These are phyloP conservation scores for Rhea americana DNA, from an alignment of 2,113 vertebrate genomes.

Conservation along the genomic window DNA sequence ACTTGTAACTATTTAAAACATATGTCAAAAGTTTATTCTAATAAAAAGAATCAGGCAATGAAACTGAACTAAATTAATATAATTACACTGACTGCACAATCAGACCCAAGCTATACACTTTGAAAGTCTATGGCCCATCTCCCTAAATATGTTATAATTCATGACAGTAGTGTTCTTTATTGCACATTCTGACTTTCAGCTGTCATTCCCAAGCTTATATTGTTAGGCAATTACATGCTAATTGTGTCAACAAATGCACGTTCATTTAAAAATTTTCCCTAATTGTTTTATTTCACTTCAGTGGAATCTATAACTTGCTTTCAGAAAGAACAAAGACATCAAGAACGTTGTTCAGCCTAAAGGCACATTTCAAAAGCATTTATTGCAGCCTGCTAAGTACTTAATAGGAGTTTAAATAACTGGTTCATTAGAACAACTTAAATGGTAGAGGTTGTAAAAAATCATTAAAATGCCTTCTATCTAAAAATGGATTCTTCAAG, in stretches of 20 bases:
- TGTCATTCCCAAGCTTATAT: background rate
- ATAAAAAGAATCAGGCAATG: background rate
- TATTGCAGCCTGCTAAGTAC: background rate
- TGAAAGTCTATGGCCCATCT: background rate
- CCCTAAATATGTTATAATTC: background rate
- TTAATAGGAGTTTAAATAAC: background rate
- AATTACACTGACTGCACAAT: background rate
- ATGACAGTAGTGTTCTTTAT: background rate
- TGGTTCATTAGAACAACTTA: background rate
- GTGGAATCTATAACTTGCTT: background rate
- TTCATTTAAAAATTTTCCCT: background rate
- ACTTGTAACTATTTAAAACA: background rate
- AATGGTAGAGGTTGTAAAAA: background rate
- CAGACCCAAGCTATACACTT: background rate
- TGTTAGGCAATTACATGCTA: background rate
- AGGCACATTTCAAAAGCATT: background rate
- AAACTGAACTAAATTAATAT: background rate
- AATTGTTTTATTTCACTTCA: background rate
- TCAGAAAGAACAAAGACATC: background rate
- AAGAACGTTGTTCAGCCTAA: background rate
- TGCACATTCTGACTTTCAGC: background rate
- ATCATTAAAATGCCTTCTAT: background rate
- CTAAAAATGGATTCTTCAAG: background rate
- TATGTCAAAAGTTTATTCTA: background rate
- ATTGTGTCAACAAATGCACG: background rate